Conservation (phyloP, 2,113 vertebrate species). For the Thermophis baileyi region DNA sequence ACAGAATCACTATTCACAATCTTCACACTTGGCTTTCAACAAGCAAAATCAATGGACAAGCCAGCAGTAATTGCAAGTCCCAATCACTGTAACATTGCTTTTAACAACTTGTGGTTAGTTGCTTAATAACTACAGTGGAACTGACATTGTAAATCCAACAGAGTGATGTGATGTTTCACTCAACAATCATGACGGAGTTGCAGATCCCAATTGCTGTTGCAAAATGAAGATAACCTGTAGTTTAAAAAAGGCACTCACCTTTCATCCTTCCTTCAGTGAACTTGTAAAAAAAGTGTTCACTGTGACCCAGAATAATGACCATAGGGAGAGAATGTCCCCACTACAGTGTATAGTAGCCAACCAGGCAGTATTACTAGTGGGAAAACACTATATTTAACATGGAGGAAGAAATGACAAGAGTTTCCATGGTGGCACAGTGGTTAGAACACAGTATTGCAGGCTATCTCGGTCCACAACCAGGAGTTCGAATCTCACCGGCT, state of each 20-base stretch:
- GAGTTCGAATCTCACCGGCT: not conserved
- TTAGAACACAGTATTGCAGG: not conserved
- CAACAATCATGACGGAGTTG: not conserved
- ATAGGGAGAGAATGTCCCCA: not conserved
- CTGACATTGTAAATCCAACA: not conserved
- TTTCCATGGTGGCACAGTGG: not conserved
- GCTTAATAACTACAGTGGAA: not conserved
- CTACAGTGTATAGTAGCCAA: not conserved
- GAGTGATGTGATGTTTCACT: not conserved
- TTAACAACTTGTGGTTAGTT: not conserved
- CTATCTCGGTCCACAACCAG: not conserved
- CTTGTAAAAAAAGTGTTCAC: not conserved
- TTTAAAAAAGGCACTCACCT: not conserved
- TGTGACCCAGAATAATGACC: not conserved
- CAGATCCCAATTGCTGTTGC: not conserved
- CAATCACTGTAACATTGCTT: not conserved
- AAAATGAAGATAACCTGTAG: not conserved
- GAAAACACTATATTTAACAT: not conserved
- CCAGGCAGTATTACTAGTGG: not conserved
- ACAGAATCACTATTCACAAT: not conserved
- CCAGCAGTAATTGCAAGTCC: not conserved
- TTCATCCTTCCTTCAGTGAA: not conserved
- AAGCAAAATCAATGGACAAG: not conserved
- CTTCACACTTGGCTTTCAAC: not conserved
- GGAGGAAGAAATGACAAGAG: not conserved